Conservation (phyloP, 1,140 invertebrate species). For the Meloidogyne floridensis region DNA sequence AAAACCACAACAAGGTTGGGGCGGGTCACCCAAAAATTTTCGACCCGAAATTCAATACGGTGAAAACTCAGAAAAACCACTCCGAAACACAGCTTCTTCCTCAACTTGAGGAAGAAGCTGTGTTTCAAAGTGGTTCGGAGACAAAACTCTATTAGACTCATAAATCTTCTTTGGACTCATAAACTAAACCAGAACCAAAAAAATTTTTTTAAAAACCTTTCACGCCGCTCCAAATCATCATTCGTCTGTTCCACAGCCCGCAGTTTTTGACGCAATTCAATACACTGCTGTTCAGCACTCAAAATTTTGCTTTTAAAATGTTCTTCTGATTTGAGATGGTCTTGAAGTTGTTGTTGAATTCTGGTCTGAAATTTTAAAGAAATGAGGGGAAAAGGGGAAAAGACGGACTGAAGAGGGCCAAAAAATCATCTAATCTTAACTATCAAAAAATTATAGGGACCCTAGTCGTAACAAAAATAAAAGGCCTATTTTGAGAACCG, state of each 20-base stretch:
- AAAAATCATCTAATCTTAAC: too few relatives aligned
- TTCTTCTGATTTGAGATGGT: slow-evolving; percentile 19
- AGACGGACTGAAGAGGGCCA: neutral
- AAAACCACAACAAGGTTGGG: too few relatives aligned
- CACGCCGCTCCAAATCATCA: slow-evolving; percentile 35
- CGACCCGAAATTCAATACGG: too few relatives aligned
- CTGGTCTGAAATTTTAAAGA: slow-evolving; percentile 19
- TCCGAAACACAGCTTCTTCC: too few relatives aligned
- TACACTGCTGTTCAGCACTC: slow-evolving; percentile 13
- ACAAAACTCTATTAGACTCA: neutral
- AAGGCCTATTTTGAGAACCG: too few relatives aligned
- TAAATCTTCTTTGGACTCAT: neutral
- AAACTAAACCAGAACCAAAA: neutral
- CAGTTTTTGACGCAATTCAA: slow-evolving; percentile 32
- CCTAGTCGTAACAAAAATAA: too few relatives aligned
- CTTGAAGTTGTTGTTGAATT: slow-evolving; percentile 28
- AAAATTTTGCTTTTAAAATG: slow-evolving; percentile 11
- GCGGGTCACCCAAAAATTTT: too few relatives aligned
- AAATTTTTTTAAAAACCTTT: slow-evolving; percentile 31
- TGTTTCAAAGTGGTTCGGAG: too few relatives aligned
- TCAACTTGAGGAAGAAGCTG: too few relatives aligned
- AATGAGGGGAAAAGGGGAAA: neutral
- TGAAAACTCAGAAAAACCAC: too few relatives aligned
- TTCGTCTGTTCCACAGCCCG: slow-evolving; percentile 32
- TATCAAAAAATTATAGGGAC: too few relatives aligned